A percentile compares a stretch with the other conserved stretches of the same genome.
These are phyloP conservation scores for Drosophila siamana DNA, from an alignment of 2,888 invertebrate species.

Conservation along the genomic window DNA sequence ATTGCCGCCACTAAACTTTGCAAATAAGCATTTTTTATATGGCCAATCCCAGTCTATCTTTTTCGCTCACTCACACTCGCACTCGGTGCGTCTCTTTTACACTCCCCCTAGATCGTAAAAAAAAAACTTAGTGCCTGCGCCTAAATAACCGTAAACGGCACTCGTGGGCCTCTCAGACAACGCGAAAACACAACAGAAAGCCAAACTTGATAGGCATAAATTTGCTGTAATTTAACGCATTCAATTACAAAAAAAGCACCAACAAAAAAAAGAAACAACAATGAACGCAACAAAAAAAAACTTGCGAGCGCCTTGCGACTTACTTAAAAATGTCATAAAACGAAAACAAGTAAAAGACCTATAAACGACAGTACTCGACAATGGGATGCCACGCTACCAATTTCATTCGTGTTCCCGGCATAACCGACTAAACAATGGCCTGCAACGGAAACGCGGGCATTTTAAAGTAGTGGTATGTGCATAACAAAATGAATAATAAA, in stretches of 20 bases:
- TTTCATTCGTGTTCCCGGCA: neutral
- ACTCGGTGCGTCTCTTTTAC: neutral
- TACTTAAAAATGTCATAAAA: conserved; percentile 78
- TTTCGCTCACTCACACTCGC: neutral
- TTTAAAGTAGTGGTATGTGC: neutral
- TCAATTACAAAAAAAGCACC: conserved; percentile 64
- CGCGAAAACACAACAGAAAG: conserved; percentile 37
- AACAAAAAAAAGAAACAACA: conserved; percentile 56
- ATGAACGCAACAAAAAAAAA: conserved; percentile 24
- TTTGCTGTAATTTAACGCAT: conserved; percentile 78
- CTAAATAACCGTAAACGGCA: conserved; percentile 77
- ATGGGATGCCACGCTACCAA: conserved; percentile 36
- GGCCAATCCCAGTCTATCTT: conserved; percentile 47
- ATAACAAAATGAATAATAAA: neutral
- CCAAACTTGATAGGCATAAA: conserved; percentile 78
- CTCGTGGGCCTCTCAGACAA: conserved; percentile 61
- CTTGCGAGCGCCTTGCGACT: conserved; percentile 67
- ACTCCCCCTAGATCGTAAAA: conserved; percentile 64
- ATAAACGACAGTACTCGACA: conserved; percentile 56
- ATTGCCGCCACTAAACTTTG: conserved; percentile 71
- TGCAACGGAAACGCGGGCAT: neutral
- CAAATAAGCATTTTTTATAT: conserved; percentile 77
- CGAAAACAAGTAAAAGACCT: conserved; percentile 55
- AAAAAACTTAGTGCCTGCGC: conserved; percentile 73
- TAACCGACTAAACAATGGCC: conserved; percentile 19